phyloP scores from a whole-genome alignment of 2,113 vertebrate species.

The Saimiri boliviensis region DNA sequence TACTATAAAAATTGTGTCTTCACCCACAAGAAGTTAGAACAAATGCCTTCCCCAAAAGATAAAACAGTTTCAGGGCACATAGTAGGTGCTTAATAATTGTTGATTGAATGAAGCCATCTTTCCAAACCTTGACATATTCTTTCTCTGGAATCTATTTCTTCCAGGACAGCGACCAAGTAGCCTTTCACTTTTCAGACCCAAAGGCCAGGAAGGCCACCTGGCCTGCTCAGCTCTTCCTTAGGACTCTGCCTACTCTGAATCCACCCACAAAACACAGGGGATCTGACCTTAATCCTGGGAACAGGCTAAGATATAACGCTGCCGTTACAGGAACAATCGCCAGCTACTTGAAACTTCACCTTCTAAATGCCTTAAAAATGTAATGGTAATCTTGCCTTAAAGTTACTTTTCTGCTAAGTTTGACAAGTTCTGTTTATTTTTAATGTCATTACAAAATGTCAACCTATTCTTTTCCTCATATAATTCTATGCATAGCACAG shows the following conservation, averaged over 20 bases:
- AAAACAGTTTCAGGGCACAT: background rate
- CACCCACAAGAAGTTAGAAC: background rate
- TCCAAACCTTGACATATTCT: background rate
- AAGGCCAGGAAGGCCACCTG: background rate
- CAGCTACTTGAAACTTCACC: background rate
- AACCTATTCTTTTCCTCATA: background rate
- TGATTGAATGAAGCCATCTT: background rate
- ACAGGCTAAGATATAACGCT: background rate
- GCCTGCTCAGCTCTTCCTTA: no score
- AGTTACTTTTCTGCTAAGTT: background rate
- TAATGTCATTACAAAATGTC: background rate
- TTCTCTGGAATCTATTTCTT: background rate
- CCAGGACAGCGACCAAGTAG: background rate
- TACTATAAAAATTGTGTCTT: background rate
- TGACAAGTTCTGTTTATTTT: background rate
- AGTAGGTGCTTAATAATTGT: background rate
- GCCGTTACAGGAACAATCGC: background rate
- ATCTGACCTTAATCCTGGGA: background rate
- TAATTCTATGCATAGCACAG: background rate
- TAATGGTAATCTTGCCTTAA: background rate
- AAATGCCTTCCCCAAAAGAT: background rate
- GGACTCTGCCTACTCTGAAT: background rate
- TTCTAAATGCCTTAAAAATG: background rate
- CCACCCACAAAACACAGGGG: background rate
- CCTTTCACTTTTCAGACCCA: background rate